Percentiles rank a stretch among this genome's conserved stretches.
Conservation (phyloP, 2,797 vertebrate genomes). For the Tapirus indicus region DNA sequence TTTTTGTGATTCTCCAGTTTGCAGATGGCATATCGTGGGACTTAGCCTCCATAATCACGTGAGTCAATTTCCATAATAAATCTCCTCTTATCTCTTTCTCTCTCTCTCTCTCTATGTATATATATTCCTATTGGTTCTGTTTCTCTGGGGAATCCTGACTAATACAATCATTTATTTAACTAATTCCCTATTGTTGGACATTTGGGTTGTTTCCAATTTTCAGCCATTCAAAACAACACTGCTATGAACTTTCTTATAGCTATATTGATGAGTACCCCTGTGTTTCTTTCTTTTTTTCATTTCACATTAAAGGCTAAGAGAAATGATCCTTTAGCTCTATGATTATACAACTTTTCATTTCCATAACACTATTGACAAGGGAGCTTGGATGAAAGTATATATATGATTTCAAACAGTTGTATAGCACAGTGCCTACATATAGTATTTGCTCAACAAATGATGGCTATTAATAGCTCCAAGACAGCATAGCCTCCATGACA, state of each 20-base stretch:
- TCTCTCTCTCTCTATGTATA: no score
- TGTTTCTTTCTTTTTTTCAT: background rate
- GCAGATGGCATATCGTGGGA: background rate
- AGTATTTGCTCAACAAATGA: background rate
- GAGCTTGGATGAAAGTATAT: background rate
- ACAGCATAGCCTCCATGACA: background rate
- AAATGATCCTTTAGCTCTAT: background rate
- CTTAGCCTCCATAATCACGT: background rate
- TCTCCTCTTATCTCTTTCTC: background rate
- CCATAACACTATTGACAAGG: background rate
- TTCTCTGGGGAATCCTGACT: background rate
- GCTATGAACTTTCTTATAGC: background rate
- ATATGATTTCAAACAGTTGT: background rate
- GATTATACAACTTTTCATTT: conserved; percentile 22
- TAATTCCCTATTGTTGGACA: background rate
- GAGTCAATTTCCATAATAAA: background rate
- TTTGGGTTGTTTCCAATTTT: conserved; percentile 12
- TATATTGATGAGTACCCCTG: background rate
- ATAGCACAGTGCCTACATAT: background rate
- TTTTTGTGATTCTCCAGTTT: background rate
- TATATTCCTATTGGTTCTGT: background rate
- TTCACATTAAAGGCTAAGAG: conserved; percentile 29
- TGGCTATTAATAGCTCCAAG: background rate
- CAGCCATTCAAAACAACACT: background rate
- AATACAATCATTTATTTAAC: background rate